phyloP scores from a whole-genome alignment of 23 tunicate species.

The Ascidia mentula region DNA sequence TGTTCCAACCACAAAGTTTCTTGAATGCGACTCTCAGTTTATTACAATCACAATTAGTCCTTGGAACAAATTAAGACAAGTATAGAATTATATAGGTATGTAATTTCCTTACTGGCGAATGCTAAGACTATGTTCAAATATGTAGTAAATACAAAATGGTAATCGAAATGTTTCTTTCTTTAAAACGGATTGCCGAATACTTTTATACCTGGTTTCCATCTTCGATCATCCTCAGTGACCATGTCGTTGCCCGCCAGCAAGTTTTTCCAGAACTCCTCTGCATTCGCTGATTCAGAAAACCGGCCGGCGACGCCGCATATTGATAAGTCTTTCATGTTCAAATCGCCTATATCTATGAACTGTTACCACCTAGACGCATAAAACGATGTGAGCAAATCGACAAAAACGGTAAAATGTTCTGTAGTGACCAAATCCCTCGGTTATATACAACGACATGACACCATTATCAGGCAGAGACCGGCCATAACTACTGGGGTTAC shows the following conservation, averaged over 20 bases:
- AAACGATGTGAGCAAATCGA: not conserved
- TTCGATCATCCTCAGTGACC: conserved; percentile 27
- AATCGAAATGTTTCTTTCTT: no score
- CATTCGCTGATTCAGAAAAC: conserved; percentile 25
- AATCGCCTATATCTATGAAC: no score
- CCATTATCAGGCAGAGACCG: conserved; percentile 6
- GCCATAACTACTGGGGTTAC: not conserved
- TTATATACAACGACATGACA: not conserved
- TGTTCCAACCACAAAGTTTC: no score
- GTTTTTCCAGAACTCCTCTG: conserved; percentile 33
- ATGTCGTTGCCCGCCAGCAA: not conserved
- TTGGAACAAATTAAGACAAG: no score
- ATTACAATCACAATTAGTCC: no score
- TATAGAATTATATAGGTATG: no score
- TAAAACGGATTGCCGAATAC: no score
- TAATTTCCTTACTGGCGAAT: no score
- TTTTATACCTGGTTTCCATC: conserved; percentile 50
- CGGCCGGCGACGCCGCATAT: conserved; percentile 26
- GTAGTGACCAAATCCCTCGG: not conserved
- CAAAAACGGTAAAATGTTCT: not conserved
- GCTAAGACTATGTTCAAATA: no score
- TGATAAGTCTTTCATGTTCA: not conserved
- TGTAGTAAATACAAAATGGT: no score
- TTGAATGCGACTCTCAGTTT: no score
- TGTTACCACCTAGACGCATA: no score